A percentile compares a stretch with the other conserved stretches of the same genome.
These are phyloP conservation scores for Junco hyemalis DNA, from an alignment of 2,113 vertebrate genomes.

Conservation along the genomic window DNA sequence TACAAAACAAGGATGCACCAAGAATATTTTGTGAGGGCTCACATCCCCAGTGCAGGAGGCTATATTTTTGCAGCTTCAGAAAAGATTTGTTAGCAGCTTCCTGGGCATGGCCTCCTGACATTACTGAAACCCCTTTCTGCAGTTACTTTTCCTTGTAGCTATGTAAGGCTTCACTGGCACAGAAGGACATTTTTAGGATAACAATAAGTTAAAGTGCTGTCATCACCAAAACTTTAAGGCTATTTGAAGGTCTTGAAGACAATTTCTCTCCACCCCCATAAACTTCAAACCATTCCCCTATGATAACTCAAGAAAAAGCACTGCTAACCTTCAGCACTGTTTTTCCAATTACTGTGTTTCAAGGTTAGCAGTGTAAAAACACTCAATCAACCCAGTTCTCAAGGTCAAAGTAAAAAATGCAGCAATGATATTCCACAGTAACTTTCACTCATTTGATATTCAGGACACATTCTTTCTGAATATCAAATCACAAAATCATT, in stretches of 20 bases:
- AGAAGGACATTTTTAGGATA: neutral
- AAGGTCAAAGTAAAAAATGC: neutral
- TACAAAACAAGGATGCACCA: neutral
- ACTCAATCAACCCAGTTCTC: neutral
- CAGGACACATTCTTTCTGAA: neutral
- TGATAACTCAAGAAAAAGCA: neutral
- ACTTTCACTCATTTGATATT: constrained; percentile 28
- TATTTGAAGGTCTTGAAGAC: neutral
- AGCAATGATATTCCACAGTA: neutral
- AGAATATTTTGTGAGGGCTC: neutral
- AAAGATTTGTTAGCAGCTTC: neutral
- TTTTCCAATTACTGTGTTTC: neutral
- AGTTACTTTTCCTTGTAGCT: neutral
- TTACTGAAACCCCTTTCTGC: neutral
- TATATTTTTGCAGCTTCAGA: neutral
- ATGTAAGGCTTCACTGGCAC: neutral
- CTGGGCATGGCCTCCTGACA: neutral
- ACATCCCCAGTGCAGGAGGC: fast-evolving
- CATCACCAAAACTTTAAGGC: neutral
- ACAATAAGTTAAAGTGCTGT: neutral
- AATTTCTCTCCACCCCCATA: neutral
- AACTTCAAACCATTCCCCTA: neutral
- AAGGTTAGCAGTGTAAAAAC: neutral
- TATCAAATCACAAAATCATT: constrained; percentile 46
- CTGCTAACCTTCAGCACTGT: neutral